Conservation (phyloP, 2,113 vertebrate species). For the Chiloscyllium plagiosum region DNA sequence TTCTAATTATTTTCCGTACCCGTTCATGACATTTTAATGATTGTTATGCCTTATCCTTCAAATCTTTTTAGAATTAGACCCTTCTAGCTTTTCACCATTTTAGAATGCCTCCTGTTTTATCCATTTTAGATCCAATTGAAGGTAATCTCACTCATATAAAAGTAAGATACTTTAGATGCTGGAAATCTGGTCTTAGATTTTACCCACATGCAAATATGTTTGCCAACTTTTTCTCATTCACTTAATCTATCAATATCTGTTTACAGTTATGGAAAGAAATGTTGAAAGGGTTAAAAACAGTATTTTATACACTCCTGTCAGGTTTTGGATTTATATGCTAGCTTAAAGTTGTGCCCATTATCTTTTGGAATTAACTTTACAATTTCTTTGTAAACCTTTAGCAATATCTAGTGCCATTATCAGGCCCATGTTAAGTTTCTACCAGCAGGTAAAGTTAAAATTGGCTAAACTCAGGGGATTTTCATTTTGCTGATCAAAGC, state of each 20-base stretch:
- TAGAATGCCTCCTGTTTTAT: too few species aligned
- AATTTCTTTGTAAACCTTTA: constrained; percentile 65
- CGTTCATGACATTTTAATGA: background rate
- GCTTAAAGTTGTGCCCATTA: constrained; percentile 33
- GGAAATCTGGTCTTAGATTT: background rate
- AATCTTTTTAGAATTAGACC: background rate
- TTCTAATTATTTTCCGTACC: too few species aligned
- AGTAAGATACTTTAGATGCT: too few species aligned
- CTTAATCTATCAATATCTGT: background rate
- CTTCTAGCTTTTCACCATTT: background rate
- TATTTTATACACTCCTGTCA: background rate
- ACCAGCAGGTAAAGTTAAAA: constrained; percentile 86
- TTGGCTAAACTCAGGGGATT: constrained; percentile 81
- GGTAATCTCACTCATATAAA: background rate
- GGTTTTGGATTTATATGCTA: background rate
- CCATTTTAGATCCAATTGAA: background rate
- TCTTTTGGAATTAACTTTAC: constrained; percentile 57
- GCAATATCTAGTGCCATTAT: constrained; percentile 51
- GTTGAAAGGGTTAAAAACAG: background rate
- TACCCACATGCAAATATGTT: background rate
- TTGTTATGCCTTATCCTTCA: background rate
- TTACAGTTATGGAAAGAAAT: background rate
- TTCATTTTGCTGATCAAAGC: constrained; percentile 76
- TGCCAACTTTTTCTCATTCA: background rate
- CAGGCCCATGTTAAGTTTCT: constrained; percentile 70